These are phyloP conservation scores for Epirrhoe alternata DNA, from an alignment of 2,888 invertebrate genomes.

Conservation along the genomic window DNA sequence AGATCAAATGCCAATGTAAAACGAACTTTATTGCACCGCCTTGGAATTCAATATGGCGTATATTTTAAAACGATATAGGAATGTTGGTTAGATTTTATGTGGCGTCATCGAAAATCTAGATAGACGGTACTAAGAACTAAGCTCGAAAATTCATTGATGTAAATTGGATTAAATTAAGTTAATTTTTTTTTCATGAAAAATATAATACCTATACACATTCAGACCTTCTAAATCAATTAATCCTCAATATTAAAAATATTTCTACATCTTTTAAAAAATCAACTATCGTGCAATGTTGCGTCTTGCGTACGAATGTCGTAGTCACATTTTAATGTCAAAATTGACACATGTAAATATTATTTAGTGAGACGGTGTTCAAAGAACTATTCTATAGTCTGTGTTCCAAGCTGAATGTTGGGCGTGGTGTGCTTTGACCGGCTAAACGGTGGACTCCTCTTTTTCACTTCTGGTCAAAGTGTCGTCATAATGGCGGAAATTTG, in stretches of 20 bases:
- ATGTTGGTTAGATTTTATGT: not conserved
- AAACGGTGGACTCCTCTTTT: slow-evolving; percentile 26
- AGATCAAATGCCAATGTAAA: not conserved
- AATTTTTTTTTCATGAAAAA: too few relatives aligned
- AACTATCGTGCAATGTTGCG: too few relatives aligned
- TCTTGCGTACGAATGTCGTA: too few relatives aligned
- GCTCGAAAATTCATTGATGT: too few relatives aligned
- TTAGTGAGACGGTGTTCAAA: not conserved
- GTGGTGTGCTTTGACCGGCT: slow-evolving; percentile 50
- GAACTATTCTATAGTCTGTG: slow-evolving; percentile 3
- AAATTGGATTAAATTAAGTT: too few relatives aligned
- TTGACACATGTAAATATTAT: not conserved
- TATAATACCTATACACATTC: too few relatives aligned
- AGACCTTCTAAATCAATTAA: too few relatives aligned
- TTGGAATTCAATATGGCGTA: not conserved
- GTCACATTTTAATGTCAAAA: too few relatives aligned
- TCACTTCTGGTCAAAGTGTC: slow-evolving; percentile 13
- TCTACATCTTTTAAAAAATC: too few relatives aligned
- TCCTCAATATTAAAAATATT: too few relatives aligned
- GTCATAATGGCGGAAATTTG: slow-evolving; percentile 20
- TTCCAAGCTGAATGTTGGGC: slow-evolving; percentile 68
- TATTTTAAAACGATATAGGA: not conserved
- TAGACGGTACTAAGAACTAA: not conserved
- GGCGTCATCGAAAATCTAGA: not conserved
- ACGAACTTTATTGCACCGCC: slow-evolving; percentile 7